Evolutionary conservation across 2,888 invertebrate species (phyloP), one percentile per base, ranked within the genome.

Genomic region (Bruchidius siliquastri): DNA sequence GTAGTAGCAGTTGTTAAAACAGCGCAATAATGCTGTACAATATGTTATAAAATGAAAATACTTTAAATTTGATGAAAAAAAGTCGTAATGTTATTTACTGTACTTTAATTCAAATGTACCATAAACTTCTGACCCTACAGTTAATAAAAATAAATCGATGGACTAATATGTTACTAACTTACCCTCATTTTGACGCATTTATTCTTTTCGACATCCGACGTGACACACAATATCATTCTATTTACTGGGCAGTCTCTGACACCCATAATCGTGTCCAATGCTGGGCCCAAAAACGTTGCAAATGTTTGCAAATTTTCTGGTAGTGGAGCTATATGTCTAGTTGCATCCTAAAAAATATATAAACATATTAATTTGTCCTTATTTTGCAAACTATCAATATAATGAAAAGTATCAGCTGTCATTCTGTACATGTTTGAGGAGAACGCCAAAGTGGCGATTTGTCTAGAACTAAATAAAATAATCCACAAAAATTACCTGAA

Each of bases 161-260:
- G 21, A 20, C 0, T 6, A 10, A 20, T 4, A 68, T 68, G 21
- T 22, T n/a, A n/a, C 20, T 6, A 18, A 85, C 89, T 85, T 86
- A 95, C 96, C 89, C 90, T 92, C 96, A 97, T 97, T 86, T 94
- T 94, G 69, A 94, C 88, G 84, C 98, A 98, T 87, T 98, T 98
- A 73, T 93, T 92, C 88, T 95, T 90, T 86, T 98, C 98, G 0
- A 92, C 90, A 74, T 95, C 93, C 0, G 98, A 98, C 0, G 97
- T 96, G 22, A 98, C 94, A 83, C 98, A 98, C 21, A 98, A 85
- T 0, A 92, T 92, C 88, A 97, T 95, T n/a, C 91, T 88, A 70
- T 91, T 89, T 8, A 97, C 92, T 0, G 97, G 96, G 84, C 98
- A 98, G 76, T 92, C 90, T 72, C 94, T 88, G 0, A 97, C 90